Percentiles rank a stretch among this genome's conserved stretches.
These are phyloP conservation scores for Orius insidiosus DNA, from an alignment of 1,140 invertebrate species.

Conservation along the genomic window DNA sequence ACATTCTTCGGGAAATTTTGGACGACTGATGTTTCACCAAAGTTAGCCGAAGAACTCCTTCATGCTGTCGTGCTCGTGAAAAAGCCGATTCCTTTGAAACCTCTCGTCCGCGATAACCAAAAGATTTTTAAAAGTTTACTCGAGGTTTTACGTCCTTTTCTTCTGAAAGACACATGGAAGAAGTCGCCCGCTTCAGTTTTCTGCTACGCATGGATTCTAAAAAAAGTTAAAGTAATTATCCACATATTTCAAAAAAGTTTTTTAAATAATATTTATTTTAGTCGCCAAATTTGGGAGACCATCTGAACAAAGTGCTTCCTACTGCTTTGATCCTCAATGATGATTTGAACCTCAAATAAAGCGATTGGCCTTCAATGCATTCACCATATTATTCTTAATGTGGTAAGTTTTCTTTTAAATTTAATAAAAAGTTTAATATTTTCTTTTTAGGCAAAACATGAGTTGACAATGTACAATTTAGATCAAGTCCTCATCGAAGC, in stretches of 20 bases:
- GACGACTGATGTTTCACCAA: constrained; percentile 6
- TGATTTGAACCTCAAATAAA: constrained; percentile 13
- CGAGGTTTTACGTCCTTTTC: constrained; percentile 25
- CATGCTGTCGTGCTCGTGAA: neutral
- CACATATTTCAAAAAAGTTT: no score
- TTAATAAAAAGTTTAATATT: neutral
- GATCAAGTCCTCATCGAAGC: constrained; percentile 14
- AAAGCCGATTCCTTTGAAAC: neutral
- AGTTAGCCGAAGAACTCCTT: neutral
- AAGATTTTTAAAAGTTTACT: constrained; percentile 18
- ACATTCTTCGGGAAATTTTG: constrained; percentile 1
- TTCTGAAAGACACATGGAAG: constrained; percentile 30
- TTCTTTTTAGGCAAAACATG: constrained; percentile 7
- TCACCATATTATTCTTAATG: constrained; percentile 13
- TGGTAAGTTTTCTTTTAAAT: constrained; percentile 11
- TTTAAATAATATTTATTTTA: constrained; percentile 10
- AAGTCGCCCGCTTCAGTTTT: constrained; percentile 27
- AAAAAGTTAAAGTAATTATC: constrained; percentile 25
- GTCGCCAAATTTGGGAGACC: constrained; percentile 9
- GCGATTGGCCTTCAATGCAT: constrained; percentile 12
- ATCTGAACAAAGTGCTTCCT: constrained; percentile 10
- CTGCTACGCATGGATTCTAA: constrained; percentile 29
- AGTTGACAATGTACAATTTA: neutral
- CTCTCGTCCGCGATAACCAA: neutral
- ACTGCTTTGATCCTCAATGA: constrained; percentile 14